Base-by-base conservation (phyloP, 2,888 invertebrate species). In the Hemaris fuciformis region DNA sequence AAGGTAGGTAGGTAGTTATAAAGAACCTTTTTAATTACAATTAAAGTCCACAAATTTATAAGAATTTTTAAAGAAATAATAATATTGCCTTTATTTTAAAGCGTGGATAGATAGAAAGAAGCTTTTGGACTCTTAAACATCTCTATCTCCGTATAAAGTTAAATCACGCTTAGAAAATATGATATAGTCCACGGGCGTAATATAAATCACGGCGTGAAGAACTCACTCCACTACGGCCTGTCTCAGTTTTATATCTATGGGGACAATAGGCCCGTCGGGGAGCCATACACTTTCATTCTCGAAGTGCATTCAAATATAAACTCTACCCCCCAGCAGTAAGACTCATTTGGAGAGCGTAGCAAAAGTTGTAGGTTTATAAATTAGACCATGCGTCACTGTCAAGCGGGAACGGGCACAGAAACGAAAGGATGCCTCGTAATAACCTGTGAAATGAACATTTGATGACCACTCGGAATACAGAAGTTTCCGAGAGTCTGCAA, bases 361-460 rank as follows among this genome's bases (percentile, higher is more conserved):
- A 72, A 79, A 70, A 67, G 65, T 79, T 79, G 84, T 72, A 66
- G 71, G 75, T 80, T 71, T 79, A 83, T 84, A 88, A 89, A 89
- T 89, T 89, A 85, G 84, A 85, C 79, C 78, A 88, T 90, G 81
- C 81, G 83, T 91, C 90, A 88, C 82, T 89, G 90, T 89, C 90
- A 81, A 70, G 66, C 66, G 70, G 70, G 69, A 45, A 42, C 53
- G 59, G 45, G 42, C 57, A 65, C 68, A 71, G 72, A 79, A 79
- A 77, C 75, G 81, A 81, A 85, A 79, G 79, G 81, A 80, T 80
- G 77, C 77, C 73, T 74, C 74, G 84, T 85, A 87, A 88, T 88
- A 87, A 87, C 86, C 84, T 86, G 85, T 81, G 83, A 90, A 88
- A 88, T 87, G 83, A 84, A 83, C 84, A 67, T 74, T 83, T 83